Evolutionary conservation across 2,888 invertebrate genomes (phyloP), one percentile per base, ranked within the genome.

Genomic region (Nematopogon swammerdamellus): DNA sequence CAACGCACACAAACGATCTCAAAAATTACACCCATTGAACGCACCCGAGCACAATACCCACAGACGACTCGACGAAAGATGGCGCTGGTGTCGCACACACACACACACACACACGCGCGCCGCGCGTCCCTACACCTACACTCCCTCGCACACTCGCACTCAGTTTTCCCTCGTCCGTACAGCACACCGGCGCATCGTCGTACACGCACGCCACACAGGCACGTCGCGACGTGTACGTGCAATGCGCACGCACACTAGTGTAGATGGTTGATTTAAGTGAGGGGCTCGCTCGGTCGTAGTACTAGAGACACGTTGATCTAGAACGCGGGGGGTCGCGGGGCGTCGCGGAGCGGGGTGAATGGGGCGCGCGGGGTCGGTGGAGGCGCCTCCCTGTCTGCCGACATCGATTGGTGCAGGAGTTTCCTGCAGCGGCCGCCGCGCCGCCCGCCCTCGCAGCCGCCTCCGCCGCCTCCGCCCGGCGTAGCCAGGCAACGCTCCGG

Each of bases 221-320:
- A 25, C 25, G 5, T 25, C 25, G 25, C 25, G 5, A 10, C 25
- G 5, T 25, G 25, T 25, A 25, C n/a, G n/a, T n/a, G n/a, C n/a
- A n/a, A n/a, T n/a, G n/a, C n/a, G n/a, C n/a, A n/a, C n/a, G n/a
- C n/a, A n/a, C n/a, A n/a, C n/a, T n/a, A n/a, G n/a, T n/a, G n/a
- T n/a, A n/a, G n/a, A n/a, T n/a, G n/a, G n/a, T n/a, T n/a, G n/a
- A n/a, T n/a, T n/a, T n/a, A 25, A 25, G 25, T 14, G 36, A 66
- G 47, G 44, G 45, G 44, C 45, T 20, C 14, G 48, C 67, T 63
- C 70, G 69, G 67, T 70, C 76, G 74, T 79, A 79, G 79, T 79
- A 77, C 79, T 79, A 79, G 74, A 77, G 74, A 79, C 79, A 79
- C 79, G 77, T 79, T 79, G 79, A 77, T 77, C 79, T 74, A 77